These are phyloP conservation scores for Dorcus hopei DNA, from an alignment of 2,888 invertebrate species.

Conservation along the genomic window DNA sequence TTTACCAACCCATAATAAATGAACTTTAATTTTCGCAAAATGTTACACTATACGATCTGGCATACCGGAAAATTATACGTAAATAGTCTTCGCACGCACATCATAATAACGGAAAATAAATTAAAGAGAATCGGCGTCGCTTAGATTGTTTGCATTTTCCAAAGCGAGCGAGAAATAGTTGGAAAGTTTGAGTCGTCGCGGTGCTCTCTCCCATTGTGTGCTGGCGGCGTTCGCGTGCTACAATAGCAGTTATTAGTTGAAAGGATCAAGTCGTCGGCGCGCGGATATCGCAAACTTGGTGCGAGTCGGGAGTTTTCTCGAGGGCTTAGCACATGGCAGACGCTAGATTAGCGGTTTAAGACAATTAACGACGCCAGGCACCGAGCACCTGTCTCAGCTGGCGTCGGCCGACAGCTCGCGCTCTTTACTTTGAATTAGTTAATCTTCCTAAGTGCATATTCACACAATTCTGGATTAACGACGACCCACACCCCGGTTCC, in stretches of 20 bases:
- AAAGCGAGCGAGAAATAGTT: neutral
- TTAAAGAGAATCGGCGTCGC: neutral
- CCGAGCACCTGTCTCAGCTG: conserved; percentile 27
- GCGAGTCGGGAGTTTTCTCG: conserved; percentile 27
- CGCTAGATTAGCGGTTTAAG: conserved; percentile 42
- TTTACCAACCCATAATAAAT: too few relatives aligned
- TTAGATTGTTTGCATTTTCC: neutral
- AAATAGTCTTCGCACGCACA: neutral
- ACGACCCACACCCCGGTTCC: neutral
- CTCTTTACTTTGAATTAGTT: conserved; percentile 23
- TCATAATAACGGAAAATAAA: neutral
- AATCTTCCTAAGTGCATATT: conserved; percentile 35
- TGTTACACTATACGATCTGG: too few relatives aligned
- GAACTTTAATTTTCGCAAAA: too few relatives aligned
- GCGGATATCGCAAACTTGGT: conserved; percentile 21
- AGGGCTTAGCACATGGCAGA: conserved; percentile 34
- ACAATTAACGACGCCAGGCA: conserved; percentile 35
- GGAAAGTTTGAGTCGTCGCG: conserved; percentile 2
- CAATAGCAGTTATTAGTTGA: conserved; percentile 16
- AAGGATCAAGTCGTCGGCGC: conserved; percentile 20
- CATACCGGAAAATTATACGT: too few relatives aligned
- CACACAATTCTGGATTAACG: conserved; percentile 25
- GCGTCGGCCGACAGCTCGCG: neutral
- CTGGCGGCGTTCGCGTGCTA: neutral
- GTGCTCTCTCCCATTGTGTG: neutral